Evolutionary conservation across 2,113 vertebrate species (phyloP).

Genomic region (Phylloscopus whistleri): DNA sequence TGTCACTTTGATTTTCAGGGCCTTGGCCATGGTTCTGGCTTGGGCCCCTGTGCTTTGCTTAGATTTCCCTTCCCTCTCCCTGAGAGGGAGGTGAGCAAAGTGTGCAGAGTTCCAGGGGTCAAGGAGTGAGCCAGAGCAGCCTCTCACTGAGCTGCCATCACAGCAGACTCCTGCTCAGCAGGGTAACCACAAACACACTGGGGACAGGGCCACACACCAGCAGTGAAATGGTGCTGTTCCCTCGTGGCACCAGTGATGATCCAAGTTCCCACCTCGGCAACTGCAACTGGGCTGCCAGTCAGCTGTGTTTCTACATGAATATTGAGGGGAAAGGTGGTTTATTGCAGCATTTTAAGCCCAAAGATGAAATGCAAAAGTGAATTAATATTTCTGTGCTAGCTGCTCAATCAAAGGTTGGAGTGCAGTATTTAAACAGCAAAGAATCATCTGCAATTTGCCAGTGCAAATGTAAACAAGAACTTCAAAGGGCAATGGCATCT

Average conservation of each 20-base stretch:
- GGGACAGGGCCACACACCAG: not conserved
- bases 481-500: not conserved
- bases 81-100: not conserved
- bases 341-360: not conserved
- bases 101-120: not conserved
- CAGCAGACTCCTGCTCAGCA: not conserved
- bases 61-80: not conserved
- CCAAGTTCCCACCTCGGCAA: rapidly evolving
- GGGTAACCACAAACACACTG: not conserved
- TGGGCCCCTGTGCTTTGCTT: not conserved
- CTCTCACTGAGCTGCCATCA: not conserved
- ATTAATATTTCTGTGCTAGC: not conserved
- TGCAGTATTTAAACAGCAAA: not conserved
- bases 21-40: not conserved
- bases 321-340: not conserved
- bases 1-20: not conserved
- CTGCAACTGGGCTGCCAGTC: not conserved
- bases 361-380: not conserved
- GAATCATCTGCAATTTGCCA: not conserved
- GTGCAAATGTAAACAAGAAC: not conserved
- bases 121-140: not conserved
- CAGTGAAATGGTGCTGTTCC: rapidly evolving
- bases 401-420: not conserved
- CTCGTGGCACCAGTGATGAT: rapidly evolving
- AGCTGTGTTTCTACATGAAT: not conserved